phyloP scores from a whole-genome alignment of 2,797 vertebrate species.

The Lutjanus argentimaculatus region DNA sequence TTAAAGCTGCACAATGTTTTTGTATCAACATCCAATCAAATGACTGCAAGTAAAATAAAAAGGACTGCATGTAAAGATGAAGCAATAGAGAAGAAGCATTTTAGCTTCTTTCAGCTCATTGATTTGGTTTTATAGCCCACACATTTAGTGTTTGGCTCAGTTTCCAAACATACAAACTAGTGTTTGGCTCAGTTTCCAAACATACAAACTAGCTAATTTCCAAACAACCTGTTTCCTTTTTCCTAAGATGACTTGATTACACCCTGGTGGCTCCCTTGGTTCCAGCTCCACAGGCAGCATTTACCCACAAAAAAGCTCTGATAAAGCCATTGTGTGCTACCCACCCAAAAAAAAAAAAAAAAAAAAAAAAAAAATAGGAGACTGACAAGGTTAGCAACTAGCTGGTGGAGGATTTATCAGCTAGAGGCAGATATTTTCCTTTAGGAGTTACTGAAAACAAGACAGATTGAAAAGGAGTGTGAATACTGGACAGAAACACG shows the following conservation, averaged over 20 bases:
- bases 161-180: background rate
- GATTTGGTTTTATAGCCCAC: background rate
- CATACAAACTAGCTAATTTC: conserved; percentile 4
- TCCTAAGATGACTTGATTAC: background rate
- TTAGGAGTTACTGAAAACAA: no score
- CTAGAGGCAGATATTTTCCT: no score
- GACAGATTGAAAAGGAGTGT: no score
- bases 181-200: background rate
- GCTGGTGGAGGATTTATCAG: no score
- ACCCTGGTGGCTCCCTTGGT: background rate
- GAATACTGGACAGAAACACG: background rate
- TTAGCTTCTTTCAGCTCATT: conserved; percentile 3
- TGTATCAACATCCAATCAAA: background rate
- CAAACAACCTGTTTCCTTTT: background rate
- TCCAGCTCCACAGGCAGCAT: background rate
- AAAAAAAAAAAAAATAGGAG: no score
- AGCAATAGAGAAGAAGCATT: background rate
- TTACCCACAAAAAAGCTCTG: background rate
- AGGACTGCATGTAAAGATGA: background rate
- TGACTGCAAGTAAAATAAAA: background rate
- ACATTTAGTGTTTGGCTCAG: background rate
- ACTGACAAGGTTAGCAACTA: background rate
- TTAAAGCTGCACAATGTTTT: background rate
- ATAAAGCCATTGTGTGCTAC: background rate
- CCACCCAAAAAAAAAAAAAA: background rate